Percentiles rank a stretch among this genome's conserved stretches.
phyloP scores from a whole-genome alignment of 2,797 vertebrate species.

The Enteromius argenteus region DNA sequence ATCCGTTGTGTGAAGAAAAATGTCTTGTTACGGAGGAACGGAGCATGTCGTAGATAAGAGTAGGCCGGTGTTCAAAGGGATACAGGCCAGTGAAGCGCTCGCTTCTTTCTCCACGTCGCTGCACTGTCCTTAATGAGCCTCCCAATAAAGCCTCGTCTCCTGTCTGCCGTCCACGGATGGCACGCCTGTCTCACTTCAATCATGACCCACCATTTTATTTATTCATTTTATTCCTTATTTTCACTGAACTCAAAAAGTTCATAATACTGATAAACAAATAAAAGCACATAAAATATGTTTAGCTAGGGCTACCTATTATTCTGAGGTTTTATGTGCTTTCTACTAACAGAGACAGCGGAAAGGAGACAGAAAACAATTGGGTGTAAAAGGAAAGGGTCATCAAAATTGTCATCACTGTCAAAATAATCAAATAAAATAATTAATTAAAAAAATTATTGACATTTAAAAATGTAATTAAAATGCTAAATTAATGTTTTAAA shows the following conservation, averaged over 20 bases:
- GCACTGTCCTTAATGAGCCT: conserved; percentile 83
- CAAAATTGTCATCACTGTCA: background rate
- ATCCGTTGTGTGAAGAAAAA: conserved; percentile 60
- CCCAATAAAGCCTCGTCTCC: conserved; percentile 64
- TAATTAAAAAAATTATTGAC: background rate
- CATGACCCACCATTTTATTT: conserved; percentile 76
- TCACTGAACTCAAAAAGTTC: conserved; percentile 79
- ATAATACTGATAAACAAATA: conserved; percentile 83
- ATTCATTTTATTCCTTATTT: conserved; percentile 62
- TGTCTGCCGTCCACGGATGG: conserved; percentile 35
- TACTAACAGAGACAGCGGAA: conserved; percentile 13
- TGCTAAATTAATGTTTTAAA: too few relatives aligned
- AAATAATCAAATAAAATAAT: background rate
- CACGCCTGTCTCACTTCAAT: conserved; percentile 77
- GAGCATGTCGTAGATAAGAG: conserved; percentile 82
- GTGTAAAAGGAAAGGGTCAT: background rate
- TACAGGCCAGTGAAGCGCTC: conserved; percentile 76
- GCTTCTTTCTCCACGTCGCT: conserved; percentile 75
- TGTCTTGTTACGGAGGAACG: conserved; percentile 81
- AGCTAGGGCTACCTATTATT: conserved; percentile 60
- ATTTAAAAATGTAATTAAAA: background rate
- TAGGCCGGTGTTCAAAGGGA: conserved; percentile 78
- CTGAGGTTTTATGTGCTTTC: background rate
- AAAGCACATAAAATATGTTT: conserved; percentile 80
- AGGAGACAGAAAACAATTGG: background rate